phyloP scores from a whole-genome alignment of 2,888 invertebrate species.

The Euclidia mi region DNA sequence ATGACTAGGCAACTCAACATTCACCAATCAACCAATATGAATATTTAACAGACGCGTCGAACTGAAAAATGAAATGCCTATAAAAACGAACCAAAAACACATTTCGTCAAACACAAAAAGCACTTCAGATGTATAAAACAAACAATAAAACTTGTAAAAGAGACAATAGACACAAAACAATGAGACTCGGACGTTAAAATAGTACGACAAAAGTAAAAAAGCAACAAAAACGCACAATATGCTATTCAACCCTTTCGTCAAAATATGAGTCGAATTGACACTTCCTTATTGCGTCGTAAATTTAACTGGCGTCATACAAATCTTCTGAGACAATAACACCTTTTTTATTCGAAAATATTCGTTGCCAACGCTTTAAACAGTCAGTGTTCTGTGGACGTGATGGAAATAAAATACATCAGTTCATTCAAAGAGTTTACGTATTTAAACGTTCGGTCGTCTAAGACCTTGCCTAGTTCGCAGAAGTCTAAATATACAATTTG shows the following conservation, averaged over 20 bases:
- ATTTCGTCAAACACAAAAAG: constrained; percentile 65
- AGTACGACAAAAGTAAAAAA: constrained; percentile 77
- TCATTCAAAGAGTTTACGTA: constrained; percentile 43
- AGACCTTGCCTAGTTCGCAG: constrained; percentile 25
- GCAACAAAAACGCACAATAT: constrained; percentile 80
- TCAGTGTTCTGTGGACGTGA: constrained; percentile 53
- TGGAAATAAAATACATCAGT: constrained; percentile 43
- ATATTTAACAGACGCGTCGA: constrained; percentile 24
- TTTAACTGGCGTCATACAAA: constrained; percentile 76
- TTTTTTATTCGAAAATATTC: constrained; percentile 62
- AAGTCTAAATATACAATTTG: constrained; percentile 19
- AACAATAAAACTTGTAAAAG: constrained; percentile 74
- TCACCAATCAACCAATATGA: constrained; percentile 5
- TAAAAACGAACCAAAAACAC: constrained; percentile 46
- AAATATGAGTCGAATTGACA: constrained; percentile 81
- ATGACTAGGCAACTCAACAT: neutral
- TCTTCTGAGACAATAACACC: constrained; percentile 61
- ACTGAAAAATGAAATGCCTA: constrained; percentile 37
- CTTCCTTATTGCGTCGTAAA: constrained; percentile 89
- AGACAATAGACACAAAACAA: constrained; percentile 83
- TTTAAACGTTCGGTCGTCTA: constrained; percentile 27
- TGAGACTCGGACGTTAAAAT: constrained; percentile 75
- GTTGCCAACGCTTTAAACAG: constrained; percentile 50
- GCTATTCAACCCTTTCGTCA: constrained; percentile 88
- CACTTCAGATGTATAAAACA: constrained; percentile 83